phyloP scores from a whole-genome alignment of 2,797 vertebrate species.

The Chrosomus eos region DNA sequence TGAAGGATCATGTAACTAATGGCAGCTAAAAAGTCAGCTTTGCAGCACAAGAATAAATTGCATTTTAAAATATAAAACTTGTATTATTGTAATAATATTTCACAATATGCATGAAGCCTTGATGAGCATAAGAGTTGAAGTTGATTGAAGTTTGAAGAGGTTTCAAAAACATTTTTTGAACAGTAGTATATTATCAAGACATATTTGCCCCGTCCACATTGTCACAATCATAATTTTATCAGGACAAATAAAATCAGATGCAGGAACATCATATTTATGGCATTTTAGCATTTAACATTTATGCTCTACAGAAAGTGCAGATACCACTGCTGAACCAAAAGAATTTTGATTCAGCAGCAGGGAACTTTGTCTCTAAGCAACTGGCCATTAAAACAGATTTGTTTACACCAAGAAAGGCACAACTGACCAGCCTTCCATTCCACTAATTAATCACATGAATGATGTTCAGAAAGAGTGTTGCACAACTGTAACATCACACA shows the following conservation, averaged over 20 bases:
- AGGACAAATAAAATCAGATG: not conserved
- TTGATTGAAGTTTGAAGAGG: too few species aligned
- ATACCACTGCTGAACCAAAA: not conserved
- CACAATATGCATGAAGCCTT: not conserved
- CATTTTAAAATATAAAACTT: not conserved
- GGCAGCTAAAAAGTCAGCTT: not conserved
- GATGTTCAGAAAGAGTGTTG: constrained; percentile 31
- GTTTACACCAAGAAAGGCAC: constrained; percentile 13
- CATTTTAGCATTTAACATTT: not conserved
- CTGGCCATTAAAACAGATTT: constrained; percentile 19
- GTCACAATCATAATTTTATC: constrained; percentile 6
- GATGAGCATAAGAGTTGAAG: not conserved
- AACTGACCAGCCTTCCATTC: constrained; percentile 15
- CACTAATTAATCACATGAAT: constrained; percentile 24
- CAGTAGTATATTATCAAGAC: too few species aligned
- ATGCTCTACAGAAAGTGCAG: not conserved
- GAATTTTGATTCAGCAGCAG: constrained; percentile 3
- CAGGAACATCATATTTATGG: not conserved
- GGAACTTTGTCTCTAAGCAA: constrained; percentile 21
- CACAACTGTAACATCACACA: not conserved
- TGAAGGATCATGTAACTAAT: not conserved
- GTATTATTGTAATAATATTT: not conserved
- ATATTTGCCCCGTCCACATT: not conserved
- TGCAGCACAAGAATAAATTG: not conserved
- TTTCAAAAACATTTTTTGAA: not conserved